These are phyloP conservation scores for Oncorhynchus clarkii DNA, from an alignment of 2,113 vertebrate species.

Conservation along the genomic window DNA sequence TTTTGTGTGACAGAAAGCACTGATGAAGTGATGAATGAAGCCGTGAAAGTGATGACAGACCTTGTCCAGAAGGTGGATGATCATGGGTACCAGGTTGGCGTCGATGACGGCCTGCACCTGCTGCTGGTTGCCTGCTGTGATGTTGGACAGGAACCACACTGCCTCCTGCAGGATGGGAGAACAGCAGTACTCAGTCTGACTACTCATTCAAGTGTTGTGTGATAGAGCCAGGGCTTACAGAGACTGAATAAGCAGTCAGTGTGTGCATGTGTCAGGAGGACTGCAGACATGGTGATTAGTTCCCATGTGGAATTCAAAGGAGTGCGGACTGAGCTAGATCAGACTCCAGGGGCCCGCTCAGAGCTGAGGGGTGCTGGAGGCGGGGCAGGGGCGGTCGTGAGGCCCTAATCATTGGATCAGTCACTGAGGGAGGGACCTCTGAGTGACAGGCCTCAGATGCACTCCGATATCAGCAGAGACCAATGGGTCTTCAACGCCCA, in stretches of 20 bases:
- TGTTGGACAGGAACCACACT: conserved; percentile 99
- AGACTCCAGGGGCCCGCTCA: conserved; percentile 74
- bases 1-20: too few species aligned
- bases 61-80: conserved; percentile 98
- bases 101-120: conserved; percentile 99
- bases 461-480: conserved; percentile 86
- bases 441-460: conserved; percentile 88
- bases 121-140: conserved; percentile 98
- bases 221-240: too few species aligned
- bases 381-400: conserved; percentile 66
- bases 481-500: conserved; percentile 74
- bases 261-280: too few species aligned
- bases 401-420: conserved; percentile 71
- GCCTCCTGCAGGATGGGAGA: conserved; percentile 84
- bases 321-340: conserved; percentile 74
- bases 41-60: conserved; percentile 62
- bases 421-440: conserved; percentile 65
- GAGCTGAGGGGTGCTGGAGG: conserved; percentile 56
- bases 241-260: too few species aligned
- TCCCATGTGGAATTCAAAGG: too few species aligned
- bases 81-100: conserved; percentile 97
- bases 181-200: conserved; percentile 6
- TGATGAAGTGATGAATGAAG: too few species aligned
- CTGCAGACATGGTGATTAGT: too few species aligned
- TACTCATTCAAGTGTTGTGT: too few species aligned